phyloP scores from a whole-genome alignment of 2,888 invertebrate genomes.

The Hyposoter dolosus region DNA sequence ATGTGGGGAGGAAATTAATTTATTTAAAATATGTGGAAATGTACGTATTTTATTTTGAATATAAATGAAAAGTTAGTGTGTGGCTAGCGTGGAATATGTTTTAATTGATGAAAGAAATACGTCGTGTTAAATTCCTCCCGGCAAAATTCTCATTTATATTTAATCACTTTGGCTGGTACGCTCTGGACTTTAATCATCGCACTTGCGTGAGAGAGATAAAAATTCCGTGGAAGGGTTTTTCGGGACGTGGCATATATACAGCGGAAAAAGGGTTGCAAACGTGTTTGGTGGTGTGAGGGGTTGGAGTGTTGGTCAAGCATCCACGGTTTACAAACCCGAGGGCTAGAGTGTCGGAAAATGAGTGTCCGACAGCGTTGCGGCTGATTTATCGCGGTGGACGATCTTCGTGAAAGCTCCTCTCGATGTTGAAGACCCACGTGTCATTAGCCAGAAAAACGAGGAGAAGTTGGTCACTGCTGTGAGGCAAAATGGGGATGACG shows the following conservation, averaged over 20 bases:
- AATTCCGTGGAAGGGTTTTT: constrained; percentile 40
- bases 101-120: constrained; percentile 13
- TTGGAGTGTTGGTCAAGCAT: constrained; percentile 4
- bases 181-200: constrained; percentile 54
- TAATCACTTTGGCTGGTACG: constrained; percentile 43
- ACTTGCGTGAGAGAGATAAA: constrained; percentile 35
- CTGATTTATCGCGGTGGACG: constrained; percentile 81
- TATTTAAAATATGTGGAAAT: not conserved
- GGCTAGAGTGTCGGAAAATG: constrained; percentile 75
- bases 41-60: not conserved
- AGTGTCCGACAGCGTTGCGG: constrained; percentile 72
- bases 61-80: not conserved
- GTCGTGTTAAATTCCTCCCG: not conserved
- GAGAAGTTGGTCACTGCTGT: constrained; percentile 79
- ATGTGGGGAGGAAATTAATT: not conserved
- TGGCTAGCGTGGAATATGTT: constrained; percentile 4
- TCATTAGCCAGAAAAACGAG: constrained; percentile 81
- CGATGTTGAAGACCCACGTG: constrained; percentile 77
- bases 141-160: constrained; percentile 45
- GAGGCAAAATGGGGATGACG: constrained; percentile 36
- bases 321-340: not conserved
- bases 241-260: not conserved
- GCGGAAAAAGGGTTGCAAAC: constrained; percentile 48
- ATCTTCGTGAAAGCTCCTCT: constrained; percentile 75
- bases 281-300: constrained; percentile 31